Evolutionary conservation across 2,888 invertebrate species (phyloP), one percentile per base, ranked within the genome.

Genomic region (Nomada goodeniana): DNA sequence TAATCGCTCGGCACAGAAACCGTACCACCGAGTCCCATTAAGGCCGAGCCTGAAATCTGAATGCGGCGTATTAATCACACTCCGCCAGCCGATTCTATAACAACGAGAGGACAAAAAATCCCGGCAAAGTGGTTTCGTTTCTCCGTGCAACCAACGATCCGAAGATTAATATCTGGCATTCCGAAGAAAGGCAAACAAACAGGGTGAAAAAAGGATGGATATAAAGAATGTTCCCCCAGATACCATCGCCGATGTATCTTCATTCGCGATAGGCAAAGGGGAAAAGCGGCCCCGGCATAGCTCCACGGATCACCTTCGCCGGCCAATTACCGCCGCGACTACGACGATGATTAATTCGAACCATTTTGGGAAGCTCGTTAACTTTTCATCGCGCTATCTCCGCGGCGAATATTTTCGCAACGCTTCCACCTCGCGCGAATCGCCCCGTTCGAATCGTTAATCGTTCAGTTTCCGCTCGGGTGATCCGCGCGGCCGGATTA

Each of bases 391-490:
- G 72, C 53, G 42, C 47, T 18, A 80, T 80, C 72, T 50, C 42
- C 44, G 15, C 10, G 7, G 47, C 42, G 64, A 73, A 80, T 68
- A 61, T 73, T 73, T 63, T 80, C 50, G 26, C 47, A 18, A 26
- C 13, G 42, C 55, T 63, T 52, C 15, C 13, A 29, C 13, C 13
- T 13, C 29, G 36, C 15, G 9, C 80, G 60, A 65, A 72, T 79
- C 23, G 0, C 5, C 18, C 79, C 7, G n/a, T 42, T 47, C 50
- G 67, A 36, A 55, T 47, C 82, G 77, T 73, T 84, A 74, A 82
- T 82, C 76, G 61, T 71, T 78, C 74, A 69, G 84, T 86, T 79
- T 73, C 73, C 74, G 69, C 26, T 71, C 68, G 73, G 36, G 61
- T 59, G 82, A 80, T 81, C 73, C 60, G 18, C 50, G 36, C 57